A percentile compares a stretch with the other conserved stretches of the same genome.
Evolutionary conservation across 2,888 invertebrate genomes (phyloP).

Genomic region (Conomelus anceps): DNA sequence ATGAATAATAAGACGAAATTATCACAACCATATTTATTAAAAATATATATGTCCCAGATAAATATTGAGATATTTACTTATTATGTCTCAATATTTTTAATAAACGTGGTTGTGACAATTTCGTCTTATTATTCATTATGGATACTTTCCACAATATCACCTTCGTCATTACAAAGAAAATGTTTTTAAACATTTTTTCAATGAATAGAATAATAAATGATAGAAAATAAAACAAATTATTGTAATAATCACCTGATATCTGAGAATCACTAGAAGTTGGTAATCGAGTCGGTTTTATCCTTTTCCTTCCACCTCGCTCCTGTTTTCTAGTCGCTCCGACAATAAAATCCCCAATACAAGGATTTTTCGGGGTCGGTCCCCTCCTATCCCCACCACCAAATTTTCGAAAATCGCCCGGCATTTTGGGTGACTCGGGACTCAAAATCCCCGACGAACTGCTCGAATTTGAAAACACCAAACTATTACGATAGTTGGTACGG

Average conservation of each 20-base stretch:
- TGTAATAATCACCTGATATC: neutral
- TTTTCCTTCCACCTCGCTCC: slow-evolving; percentile 10
- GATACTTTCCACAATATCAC: too few species aligned
- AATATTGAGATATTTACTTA: too few species aligned
- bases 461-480: neutral
- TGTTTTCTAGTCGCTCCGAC: neutral
- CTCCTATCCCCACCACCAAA: neutral
- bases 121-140: too few species aligned
- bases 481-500: neutral
- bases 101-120: too few species aligned
- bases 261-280: neutral
- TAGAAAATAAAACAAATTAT: neutral
- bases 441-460: neutral
- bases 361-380: neutral
- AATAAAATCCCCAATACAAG: slow-evolving; percentile 16
- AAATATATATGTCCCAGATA: too few species aligned
- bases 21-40: too few species aligned
- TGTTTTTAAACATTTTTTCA: too few species aligned
- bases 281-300: slow-evolving; percentile 17
- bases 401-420: neutral
- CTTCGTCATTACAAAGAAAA: too few species aligned
- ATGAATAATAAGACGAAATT: too few species aligned
- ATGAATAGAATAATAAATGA: neutral
- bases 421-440: neutral
- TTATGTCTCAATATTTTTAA: too few species aligned